Evolutionary conservation across 2,888 invertebrate genomes (phyloP).

Genomic region (Leistus spinibarbis): DNA sequence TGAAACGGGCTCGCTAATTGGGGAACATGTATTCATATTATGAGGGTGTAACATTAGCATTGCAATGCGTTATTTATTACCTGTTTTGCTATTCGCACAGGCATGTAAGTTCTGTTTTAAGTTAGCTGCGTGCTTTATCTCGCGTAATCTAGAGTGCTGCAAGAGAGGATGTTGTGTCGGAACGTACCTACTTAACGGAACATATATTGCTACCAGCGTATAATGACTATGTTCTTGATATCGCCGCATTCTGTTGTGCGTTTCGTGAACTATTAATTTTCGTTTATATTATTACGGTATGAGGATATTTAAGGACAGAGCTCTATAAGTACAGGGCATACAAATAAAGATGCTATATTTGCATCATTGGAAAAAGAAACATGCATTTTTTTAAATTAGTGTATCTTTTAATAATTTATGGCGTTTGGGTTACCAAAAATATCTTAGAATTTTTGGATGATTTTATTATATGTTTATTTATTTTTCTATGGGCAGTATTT

Average conservation of each 20-base stretch:
- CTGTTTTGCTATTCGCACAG: slow-evolving; percentile 45
- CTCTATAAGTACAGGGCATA: no score
- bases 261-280: no score
- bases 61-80: slow-evolving; percentile 43
- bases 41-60: slow-evolving; percentile 31
- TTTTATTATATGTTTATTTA: no score
- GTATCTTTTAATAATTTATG: no score
- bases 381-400: no score
- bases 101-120: slow-evolving; percentile 49
- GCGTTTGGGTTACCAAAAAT: no score
- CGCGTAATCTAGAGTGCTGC: slow-evolving; percentile 19
- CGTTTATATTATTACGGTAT: not conserved
- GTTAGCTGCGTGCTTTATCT: slow-evolving; percentile 54
- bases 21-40: slow-evolving; percentile 32
- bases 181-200: not conserved
- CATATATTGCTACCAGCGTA: not conserved
- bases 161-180: not conserved
- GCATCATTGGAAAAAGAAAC: no score
- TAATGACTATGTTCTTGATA: not conserved
- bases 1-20: slow-evolving; percentile 28
- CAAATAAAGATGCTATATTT: no score
- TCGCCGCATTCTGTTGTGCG: not conserved
- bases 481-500: no score
- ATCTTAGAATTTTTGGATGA: no score
- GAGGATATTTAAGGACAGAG: no score